phyloP scores from a whole-genome alignment of 2,888 invertebrate species.

The Caenorhabditis sp. region DNA sequence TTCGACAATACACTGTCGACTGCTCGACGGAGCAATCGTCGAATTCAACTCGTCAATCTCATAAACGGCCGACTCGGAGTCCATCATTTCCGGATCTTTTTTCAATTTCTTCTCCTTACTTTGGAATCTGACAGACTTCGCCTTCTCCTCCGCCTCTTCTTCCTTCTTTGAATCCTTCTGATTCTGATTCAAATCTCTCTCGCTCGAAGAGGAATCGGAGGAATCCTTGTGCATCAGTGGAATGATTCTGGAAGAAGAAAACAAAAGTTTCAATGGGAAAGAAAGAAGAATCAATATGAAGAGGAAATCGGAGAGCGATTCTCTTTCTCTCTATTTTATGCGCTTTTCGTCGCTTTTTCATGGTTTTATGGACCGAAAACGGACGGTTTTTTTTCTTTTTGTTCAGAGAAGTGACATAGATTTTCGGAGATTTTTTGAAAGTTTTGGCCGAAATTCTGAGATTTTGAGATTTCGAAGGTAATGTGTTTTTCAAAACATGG shows the following conservation, averaged over 20 bases:
- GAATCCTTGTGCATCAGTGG: conserved; percentile 40
- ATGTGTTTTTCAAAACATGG: neutral
- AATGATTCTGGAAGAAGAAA: conserved; percentile 45
- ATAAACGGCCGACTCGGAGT: conserved; percentile 46
- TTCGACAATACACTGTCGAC: conserved; percentile 54
- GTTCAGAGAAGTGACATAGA: conserved; percentile 2
- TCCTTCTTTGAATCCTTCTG: neutral
- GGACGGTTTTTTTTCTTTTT: conserved; percentile 1
- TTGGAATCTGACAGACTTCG: conserved; percentile 32
- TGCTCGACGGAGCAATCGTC: conserved; percentile 54
- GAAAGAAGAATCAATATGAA: conserved; percentile 15
- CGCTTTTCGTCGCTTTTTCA: conserved; percentile 27
- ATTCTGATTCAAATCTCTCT: conserved; percentile 31
- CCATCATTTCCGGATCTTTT: conserved; percentile 38
- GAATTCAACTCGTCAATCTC: conserved; percentile 58
- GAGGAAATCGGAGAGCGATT: conserved; percentile 34
- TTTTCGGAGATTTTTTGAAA: neutral
- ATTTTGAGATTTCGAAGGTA: neutral
- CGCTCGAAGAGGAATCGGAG: neutral
- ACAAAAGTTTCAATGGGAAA: neutral
- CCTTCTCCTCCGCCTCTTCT: conserved; percentile 10
- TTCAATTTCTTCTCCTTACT: conserved; percentile 1
- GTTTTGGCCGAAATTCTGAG: neutral
- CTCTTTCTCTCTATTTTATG: conserved; percentile 42
- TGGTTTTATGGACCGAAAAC: conserved; percentile 45